Evolutionary conservation across 2,113 vertebrate genomes (phyloP), one percentile per base, ranked within the genome.

Genomic region (Tinamus guttatus): DNA sequence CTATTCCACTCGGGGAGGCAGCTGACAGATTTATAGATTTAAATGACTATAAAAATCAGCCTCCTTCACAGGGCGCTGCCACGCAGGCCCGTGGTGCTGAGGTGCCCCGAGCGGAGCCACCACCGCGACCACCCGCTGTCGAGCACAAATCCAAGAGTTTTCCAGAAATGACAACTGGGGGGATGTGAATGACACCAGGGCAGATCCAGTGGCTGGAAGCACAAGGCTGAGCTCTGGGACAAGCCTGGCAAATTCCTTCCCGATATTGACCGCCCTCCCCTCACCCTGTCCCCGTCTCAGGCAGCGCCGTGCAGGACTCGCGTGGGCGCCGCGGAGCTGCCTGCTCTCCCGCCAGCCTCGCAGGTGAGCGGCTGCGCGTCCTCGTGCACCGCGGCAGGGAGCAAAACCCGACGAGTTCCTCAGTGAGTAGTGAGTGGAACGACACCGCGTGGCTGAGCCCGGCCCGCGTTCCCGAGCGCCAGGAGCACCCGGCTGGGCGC

Each of bases 61-160:
- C 10, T 17, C 4, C 16, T 11, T 38, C 40, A 3, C 43, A 0
- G 7, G 12, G 43, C 40, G 11, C 0, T 47, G 45, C 59, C 58
- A 7, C 2, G n/a, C 62, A 6, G 54, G 28, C 74, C 56, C 3
- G 0, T 43, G 41, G 34, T 8, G 62, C 79, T 4, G 56, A 20
- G 49, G 56, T 75, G 85, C 74, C 49, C 38, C 1, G 1, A 13
- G 70, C 20, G 9, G 45, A 27, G 60, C 43, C 49, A 11, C 49
- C 8, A 10, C 49, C 21, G 8, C 11, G 10, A 49, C 49, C 49
- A 49, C 49, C 49, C 4, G n/a, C 1, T 30, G 3, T 28, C 8
- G 1, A 3, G 30, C 32, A 4, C 0, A 0, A 5, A 13, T 8
- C 68, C 54, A 11, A 6, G 64, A 45, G 38, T 36, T 3, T 71